Base-by-base conservation (phyloP, 2,797 vertebrate species). In the Myotis findleyi region DNA sequence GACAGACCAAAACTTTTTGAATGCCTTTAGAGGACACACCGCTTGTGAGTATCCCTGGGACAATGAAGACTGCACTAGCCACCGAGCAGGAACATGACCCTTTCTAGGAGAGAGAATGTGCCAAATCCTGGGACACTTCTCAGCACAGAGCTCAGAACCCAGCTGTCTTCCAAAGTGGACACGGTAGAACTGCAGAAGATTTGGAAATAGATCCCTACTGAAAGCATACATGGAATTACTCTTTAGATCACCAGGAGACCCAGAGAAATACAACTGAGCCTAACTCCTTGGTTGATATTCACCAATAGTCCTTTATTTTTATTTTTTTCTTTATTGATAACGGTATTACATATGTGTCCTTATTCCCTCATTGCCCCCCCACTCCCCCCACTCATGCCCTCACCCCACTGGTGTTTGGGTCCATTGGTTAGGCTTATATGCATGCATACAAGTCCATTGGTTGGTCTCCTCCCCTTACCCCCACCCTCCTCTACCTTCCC, bases 1-100 rank as follows among this genome's bases (percentile, higher is more conserved):
- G 51, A 93, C n/a, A 4, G 55, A 66, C 85, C 57, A 90, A 91
- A 95, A 75, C 62, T 71, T 84, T 79, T 68, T 57, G 49, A 57
- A 0, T 44, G 71, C 84, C 85, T 92, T 85, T 85, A 66, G 57
- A 95, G 77, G 94, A 33, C 85, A 85, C 2, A 11, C 18, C 0
- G 14, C 36, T 83, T 69, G 25, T 53, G 59, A 89, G 66, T 27
- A 11, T 80, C 30, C 59, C 41, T n/a, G 51, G 68, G 55, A 51
- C 16, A 87, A 68, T 76, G 72, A 62, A 36, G 64, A 64, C 87
- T 44, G 16, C 5, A 59, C 41, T 23, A 49, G 71, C 47, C 49
- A 36, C 55, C 49, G 30, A 36, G 57, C 68, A 79, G 82, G 49
- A 88, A 85, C 20, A 41, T 25, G 51, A 86, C 69, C 77, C 51